Percentiles rank a stretch among this genome's conserved stretches.
phyloP scores from a whole-genome alignment of 1,140 invertebrate species.

The Caenorhabditis brenneri region DNA sequence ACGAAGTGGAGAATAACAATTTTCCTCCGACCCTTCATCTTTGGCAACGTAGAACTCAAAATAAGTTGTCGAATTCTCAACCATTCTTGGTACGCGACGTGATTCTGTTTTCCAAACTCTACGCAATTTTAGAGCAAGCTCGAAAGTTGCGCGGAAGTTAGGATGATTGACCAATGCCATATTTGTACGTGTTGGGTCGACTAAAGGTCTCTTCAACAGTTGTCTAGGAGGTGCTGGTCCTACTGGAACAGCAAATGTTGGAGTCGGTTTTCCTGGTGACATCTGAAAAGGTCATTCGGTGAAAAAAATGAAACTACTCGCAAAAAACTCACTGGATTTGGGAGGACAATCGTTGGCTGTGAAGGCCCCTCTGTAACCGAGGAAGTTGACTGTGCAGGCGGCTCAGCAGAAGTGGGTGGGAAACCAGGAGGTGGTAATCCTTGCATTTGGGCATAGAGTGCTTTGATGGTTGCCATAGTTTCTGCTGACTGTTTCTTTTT shows the following conservation, averaged over 20 bases:
- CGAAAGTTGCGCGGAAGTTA: not conserved
- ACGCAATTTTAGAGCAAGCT: not conserved
- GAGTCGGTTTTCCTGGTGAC: no score
- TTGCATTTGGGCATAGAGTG: not conserved
- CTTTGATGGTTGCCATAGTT: not conserved
- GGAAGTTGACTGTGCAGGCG: no score
- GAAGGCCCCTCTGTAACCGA: no score
- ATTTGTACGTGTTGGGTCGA: not conserved
- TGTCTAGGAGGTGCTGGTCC: no score
- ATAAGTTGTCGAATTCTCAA: not conserved
- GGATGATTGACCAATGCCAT: not conserved
- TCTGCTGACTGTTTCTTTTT: not conserved
- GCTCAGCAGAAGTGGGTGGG: no score
- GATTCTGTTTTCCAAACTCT: not conserved
- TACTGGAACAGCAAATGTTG: no score
- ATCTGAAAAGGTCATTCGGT: no score
- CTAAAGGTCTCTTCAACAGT: no score
- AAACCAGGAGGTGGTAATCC: no score
- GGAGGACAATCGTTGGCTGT: no score
- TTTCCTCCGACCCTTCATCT: not conserved
- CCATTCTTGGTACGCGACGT: not conserved
- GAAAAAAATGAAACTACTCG: no score
- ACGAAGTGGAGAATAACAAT: not conserved
- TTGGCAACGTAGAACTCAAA: not conserved
- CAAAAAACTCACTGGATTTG: no score